A percentile compares a stretch with the other conserved stretches of the same genome.
Conservation (phyloP, 2,888 invertebrate species). For the Ctenicera cuprea region DNA sequence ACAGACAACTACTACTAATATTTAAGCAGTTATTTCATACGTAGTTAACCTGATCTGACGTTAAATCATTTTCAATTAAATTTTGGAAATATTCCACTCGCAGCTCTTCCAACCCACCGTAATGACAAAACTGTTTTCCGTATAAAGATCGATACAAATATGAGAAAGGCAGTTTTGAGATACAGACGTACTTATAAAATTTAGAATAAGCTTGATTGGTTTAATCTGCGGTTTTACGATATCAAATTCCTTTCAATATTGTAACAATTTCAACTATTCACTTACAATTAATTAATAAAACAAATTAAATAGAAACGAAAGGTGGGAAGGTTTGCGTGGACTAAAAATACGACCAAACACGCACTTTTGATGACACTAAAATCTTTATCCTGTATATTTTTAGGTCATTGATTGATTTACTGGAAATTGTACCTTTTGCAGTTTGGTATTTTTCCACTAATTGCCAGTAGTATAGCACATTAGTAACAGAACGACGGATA, state of each 20-base stretch:
- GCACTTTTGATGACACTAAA: conserved; percentile 6
- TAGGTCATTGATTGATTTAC: too few relatives aligned
- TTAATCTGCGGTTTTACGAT: neutral
- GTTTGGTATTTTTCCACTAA: too few relatives aligned
- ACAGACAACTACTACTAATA: neutral
- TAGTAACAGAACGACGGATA: too few relatives aligned
- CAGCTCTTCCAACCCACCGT: neutral
- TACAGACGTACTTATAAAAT: conserved; percentile 8
- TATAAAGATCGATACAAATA: conserved; percentile 41
- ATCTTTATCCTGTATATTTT: neutral
- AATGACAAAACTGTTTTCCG: conserved; percentile 37
- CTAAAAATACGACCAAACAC: neutral
- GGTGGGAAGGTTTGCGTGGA: neutral
- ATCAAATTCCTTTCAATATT: neutral
- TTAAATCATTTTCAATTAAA: neutral
- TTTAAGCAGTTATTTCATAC: neutral
- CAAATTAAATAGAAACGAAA: conserved; percentile 1
- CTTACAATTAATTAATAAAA: neutral
- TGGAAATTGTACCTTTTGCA: too few relatives aligned
- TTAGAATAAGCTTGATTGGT: conserved; percentile 5
- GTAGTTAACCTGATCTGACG: neutral
- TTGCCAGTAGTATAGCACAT: too few relatives aligned
- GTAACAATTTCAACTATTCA: too few relatives aligned
- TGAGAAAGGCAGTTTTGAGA: conserved; percentile 40
- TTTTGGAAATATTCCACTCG: conserved; percentile 16